Conservation (phyloP, 2,797 vertebrate genomes). For the Peromyscus nudipes region DNA sequence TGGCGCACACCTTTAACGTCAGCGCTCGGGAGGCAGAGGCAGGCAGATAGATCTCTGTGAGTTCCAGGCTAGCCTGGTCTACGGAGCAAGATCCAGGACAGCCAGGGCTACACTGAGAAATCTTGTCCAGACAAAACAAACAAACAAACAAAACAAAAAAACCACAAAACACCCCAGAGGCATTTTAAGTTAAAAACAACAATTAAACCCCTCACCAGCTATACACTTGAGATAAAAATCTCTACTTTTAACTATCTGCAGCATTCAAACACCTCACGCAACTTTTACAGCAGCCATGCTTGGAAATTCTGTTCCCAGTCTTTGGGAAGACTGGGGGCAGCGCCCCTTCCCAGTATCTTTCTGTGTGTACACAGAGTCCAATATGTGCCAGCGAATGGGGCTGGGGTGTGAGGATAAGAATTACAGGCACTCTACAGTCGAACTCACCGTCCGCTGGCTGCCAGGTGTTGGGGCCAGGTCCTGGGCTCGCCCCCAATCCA, state of each 20-base stretch:
- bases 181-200: neutral
- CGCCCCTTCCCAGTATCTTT: neutral
- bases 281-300: neutral
- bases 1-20: too few species aligned
- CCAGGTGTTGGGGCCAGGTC: slow-evolving; percentile 4
- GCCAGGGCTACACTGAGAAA: too few species aligned
- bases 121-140: neutral
- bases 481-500: neutral
- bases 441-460: neutral
- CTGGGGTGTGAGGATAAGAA: slow-evolving; percentile 4
- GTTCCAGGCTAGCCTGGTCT: too few species aligned
- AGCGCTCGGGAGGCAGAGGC: too few species aligned
- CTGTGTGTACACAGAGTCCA: neutral
- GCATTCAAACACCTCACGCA: neutral
- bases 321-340: neutral
- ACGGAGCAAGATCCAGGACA: too few species aligned
- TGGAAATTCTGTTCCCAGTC: neutral
- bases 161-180: neutral
- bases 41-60: too few species aligned
- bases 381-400: slow-evolving; percentile 24
- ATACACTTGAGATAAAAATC: neutral
- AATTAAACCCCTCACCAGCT: neutral
- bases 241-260: neutral
- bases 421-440: neutral
- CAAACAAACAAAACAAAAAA: too few species aligned